Evolutionary conservation across 2,113 vertebrate species (phyloP), one percentile per base, ranked within the genome.

Genomic region (Tauraco erythrolophus): DNA sequence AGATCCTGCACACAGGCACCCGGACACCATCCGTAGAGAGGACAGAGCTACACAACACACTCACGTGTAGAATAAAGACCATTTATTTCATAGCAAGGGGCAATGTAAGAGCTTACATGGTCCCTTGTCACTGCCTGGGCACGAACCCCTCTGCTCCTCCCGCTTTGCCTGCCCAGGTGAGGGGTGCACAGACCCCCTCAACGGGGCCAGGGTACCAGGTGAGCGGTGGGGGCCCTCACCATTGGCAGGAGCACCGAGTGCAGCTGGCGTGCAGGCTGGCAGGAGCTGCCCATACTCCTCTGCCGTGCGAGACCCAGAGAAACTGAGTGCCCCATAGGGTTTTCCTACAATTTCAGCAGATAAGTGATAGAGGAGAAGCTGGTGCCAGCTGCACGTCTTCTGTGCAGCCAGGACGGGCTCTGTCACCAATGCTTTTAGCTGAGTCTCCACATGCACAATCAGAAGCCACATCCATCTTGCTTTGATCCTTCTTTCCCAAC

Each of bases 21-120:
- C 9, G 0, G 28, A 48, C 14, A 76, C 22, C 30, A 50, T 7
- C 48, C 0, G 0, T 12, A 18, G 61, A 2, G 19, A 4, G 58
- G 62, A 83, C 68, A 90, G 50, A 95, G 71, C 60, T 0, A 3
- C 51, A 51, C 0, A 0, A 82, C 83, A 68, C 4, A 0, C 33
- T 41, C 28, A 51, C 0, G 1, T 12, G 68, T 50, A 79, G 74
- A 86, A 62, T 71, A 65, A 92, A 96, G 37, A 70, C 56, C 4
- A 18, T 97, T 98, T 98, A 98, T 98, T 97, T 89, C 24, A 7
- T 15, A 70, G 74, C 28, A 62, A 88, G 60, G 46, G 22, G 37
- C 61, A 91, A 5, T 23, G 28, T 35, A 58, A 51, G 57, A 92
- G 56, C 41, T 94, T 74, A 66, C 6, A 14, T 10, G 17, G 64